Base-by-base conservation (phyloP, 2,888 invertebrate species). In the Drosophila barbarae region DNA sequence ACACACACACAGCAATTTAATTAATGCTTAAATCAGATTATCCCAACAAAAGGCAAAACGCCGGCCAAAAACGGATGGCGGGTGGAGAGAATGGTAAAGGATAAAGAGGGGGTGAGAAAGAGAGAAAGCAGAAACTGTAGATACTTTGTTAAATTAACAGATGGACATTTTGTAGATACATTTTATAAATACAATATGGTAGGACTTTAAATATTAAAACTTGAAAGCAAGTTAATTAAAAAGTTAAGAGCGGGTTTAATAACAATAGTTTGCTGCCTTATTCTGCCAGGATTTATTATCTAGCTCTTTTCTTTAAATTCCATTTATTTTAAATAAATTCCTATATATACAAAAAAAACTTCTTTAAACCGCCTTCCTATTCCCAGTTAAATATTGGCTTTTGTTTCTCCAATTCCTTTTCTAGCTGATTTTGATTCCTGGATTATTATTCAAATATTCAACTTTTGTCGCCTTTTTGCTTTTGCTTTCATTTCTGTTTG, bases 1-100 rank as follows among this genome's bases (percentile, higher is more conserved):
- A 26, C 26, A 26, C 26, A 26, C 26, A 64, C 44, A 59, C 49
- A 55, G 66, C 36, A 58, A 81, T 81, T 78, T 78, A 81, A 78
- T 78, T 78, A 81, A 71, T 60, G 60, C 74, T 69, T 59, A 73
- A 78, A 81, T 78, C 76, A 67, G 74, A 81, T 78, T 78, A 81
- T 71, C 51, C 60, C 58, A 58, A 78, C 82, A 78, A 77, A 76
- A 47, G 76, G 55, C 66, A 63, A 53, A 63, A 46, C 71, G 23
- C 35, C 26, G 6, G 15, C 18, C 26, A 23, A 38, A 21, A 15
- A 15, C 1, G n/a, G 9, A 4, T 7, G 26, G 38, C 18, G 35
- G n/a, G 39, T 2, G 28, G 38, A 38, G 42, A 1, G 13, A 21
- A 13, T 9, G 21, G 13, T 9, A 41, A 54, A 57, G 66, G 58